These are phyloP conservation scores for Thereva unica DNA, from an alignment of 2,888 invertebrate species.

Conservation along the genomic window DNA sequence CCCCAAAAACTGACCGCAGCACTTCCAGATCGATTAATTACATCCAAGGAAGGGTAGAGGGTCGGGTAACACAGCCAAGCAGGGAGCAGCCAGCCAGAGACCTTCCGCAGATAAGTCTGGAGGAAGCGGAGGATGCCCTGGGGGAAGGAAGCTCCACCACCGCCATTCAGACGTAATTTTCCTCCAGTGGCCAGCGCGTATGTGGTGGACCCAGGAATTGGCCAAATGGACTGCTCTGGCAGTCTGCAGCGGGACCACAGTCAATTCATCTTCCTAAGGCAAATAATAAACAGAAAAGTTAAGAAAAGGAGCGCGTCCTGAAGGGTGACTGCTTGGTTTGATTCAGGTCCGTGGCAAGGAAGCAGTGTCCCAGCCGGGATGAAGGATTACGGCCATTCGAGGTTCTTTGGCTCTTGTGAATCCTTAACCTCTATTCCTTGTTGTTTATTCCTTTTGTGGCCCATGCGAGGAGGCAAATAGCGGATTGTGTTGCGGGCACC, in stretches of 20 bases:
- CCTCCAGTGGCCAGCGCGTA: not conserved
- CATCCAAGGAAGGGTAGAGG: constrained; percentile 18
- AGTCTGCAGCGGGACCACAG: constrained; percentile 26
- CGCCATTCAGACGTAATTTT: constrained; percentile 11
- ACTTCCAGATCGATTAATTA: constrained; percentile 40
- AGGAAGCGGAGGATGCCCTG: constrained; percentile 17
- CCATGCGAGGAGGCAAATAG: constrained; percentile 9
- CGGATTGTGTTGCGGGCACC: constrained; percentile 25
- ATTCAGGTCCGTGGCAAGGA: not conserved
- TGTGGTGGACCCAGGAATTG: constrained; percentile 1
- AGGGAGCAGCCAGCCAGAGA: not conserved
- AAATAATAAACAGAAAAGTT: constrained; percentile 25
- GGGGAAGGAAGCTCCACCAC: not conserved
- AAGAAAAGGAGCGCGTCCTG: not conserved
- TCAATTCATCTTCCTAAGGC: constrained; percentile 38
- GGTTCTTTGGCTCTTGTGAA: constrained; percentile 1
- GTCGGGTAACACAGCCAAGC: constrained; percentile 2
- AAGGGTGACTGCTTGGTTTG: not conserved
- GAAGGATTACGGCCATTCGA: constrained; percentile 21
- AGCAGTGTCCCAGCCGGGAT: constrained; percentile 7
- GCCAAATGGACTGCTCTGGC: constrained; percentile 35
- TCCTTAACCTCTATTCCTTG: not conserved
- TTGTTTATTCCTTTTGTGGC: constrained; percentile 12
- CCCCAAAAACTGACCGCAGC: constrained; percentile 12
- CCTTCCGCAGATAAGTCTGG: constrained; percentile 21